Evolutionary conservation across 2,888 invertebrate genomes (phyloP).

Genomic region (Troides aeacus): DNA sequence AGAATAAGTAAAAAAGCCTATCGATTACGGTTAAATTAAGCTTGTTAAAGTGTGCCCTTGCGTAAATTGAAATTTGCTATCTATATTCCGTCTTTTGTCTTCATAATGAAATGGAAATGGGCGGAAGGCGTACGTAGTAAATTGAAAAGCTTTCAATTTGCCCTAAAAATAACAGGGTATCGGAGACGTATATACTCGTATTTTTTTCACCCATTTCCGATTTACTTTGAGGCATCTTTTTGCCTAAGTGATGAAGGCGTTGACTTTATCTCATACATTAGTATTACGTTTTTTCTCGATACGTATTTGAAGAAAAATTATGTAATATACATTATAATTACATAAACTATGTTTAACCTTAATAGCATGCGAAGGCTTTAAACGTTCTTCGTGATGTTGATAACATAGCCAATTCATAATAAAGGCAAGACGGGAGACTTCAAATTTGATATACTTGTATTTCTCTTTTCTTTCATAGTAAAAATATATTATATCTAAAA

Average conservation of each 20-base stretch:
- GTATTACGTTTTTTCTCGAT: not conserved
- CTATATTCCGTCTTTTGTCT: constrained; percentile 20
- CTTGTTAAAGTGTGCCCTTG: constrained; percentile 16
- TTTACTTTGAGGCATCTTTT: not conserved
- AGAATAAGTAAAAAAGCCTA: not conserved
- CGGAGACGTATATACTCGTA: not conserved
- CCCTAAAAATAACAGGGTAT: constrained; percentile 11
- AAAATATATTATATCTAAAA: no score
- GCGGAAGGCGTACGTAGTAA: constrained; percentile 14
- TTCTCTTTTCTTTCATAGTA: no score
- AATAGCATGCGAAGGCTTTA: no score
- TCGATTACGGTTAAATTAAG: constrained; percentile 1
- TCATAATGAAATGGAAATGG: constrained; percentile 27
- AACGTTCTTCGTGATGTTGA: no score
- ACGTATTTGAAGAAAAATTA: not conserved
- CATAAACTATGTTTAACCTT: no score
- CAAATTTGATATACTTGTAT: no score
- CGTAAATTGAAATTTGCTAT: constrained; percentile 22
- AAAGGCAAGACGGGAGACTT: no score
- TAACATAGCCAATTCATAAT: no score
- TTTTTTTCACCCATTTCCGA: not conserved
- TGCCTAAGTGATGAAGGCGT: not conserved
- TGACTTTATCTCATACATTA: not conserved
- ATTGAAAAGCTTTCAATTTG: constrained; percentile 18
- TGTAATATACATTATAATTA: no score